Conservation (phyloP, 2,113 vertebrate genomes). For the Dendropsophus ebraccatus region DNA sequence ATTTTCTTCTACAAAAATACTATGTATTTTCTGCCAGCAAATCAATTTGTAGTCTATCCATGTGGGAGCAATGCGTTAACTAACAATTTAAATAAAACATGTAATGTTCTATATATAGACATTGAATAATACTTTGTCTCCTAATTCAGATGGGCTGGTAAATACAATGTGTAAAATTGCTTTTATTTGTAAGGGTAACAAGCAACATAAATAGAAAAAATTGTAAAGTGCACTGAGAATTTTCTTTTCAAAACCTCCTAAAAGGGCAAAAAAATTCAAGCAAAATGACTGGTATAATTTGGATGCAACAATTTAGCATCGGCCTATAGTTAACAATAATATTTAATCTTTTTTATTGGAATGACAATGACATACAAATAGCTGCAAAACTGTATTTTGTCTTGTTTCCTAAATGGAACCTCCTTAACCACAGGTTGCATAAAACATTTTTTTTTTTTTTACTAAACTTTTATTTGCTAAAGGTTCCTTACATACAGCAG, state of each 20-base stretch:
- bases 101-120: background rate
- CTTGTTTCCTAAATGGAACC: too few species aligned
- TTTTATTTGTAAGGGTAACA: background rate
- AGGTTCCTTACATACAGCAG: too few species aligned
- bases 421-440: too few species aligned
- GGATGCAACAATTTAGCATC: background rate
- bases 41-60: conserved; percentile 7
- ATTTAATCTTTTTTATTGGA: too few species aligned
- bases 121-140: conserved; percentile 19
- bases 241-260: background rate
- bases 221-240: background rate
- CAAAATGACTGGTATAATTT: background rate
- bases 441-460: too few species aligned
- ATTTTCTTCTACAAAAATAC: background rate
- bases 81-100: conserved; percentile 29
- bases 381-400: too few species aligned
- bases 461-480: too few species aligned
- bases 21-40: conserved; percentile 16
- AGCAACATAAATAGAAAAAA: conserved; percentile 25
- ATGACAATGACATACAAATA: too few species aligned
- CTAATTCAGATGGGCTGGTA: conserved; percentile 22
- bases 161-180: conserved; percentile 23
- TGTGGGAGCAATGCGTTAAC: conserved; percentile 14
- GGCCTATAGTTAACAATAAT: background rate
- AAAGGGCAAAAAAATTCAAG: background rate